Conservation (phyloP, 2,797 vertebrate species). For the Catostomus latipinnis region DNA sequence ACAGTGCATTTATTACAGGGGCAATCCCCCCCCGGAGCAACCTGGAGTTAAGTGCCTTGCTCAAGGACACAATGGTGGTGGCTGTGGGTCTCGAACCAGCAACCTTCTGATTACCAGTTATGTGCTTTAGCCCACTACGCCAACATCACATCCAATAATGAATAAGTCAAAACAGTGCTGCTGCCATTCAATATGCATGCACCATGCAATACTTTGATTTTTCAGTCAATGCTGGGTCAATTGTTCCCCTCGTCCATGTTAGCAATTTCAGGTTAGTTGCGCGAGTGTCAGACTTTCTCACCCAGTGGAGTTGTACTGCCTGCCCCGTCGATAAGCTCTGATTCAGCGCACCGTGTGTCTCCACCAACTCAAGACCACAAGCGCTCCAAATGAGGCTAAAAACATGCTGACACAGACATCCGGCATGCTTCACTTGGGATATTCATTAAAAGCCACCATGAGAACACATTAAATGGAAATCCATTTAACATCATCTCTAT, state of each 20-base stretch:
- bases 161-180: constrained; percentile 11
- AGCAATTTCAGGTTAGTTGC: constrained; percentile 48
- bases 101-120: too few species aligned
- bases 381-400: background rate
- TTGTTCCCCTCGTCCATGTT: constrained; percentile 34
- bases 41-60: too few species aligned
- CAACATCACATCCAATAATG: constrained; percentile 25
- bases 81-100: too few species aligned
- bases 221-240: constrained; percentile 49
- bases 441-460: background rate
- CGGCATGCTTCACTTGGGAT: background rate
- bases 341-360: constrained; percentile 30
- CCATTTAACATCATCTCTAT: constrained; percentile 29
- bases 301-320: background rate
- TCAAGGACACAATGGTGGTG: too few species aligned
- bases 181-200: constrained; percentile 53
- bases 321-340: constrained; percentile 16
- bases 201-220: constrained; percentile 58
- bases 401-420: constrained; percentile 22
- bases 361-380: constrained; percentile 15
- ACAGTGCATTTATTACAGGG: too few species aligned
- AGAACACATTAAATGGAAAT: constrained; percentile 15
- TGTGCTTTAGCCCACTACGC: too few species aligned
- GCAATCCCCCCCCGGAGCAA: too few species aligned
- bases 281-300: constrained; percentile 45